phyloP scores from a whole-genome alignment of 2,113 vertebrate species.

The Upupa epops region DNA sequence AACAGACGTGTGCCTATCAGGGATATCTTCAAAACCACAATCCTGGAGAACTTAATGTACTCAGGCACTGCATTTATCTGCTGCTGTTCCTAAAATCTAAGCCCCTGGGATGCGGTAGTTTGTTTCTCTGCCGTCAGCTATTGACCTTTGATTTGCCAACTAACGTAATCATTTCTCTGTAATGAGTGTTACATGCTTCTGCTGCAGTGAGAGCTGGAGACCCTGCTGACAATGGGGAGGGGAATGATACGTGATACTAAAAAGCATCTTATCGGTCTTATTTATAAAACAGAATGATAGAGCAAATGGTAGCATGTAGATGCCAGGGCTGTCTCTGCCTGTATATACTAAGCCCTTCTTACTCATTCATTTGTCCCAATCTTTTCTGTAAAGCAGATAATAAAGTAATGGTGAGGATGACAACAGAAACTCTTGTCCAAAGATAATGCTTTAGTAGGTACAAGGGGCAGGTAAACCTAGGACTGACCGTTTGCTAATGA shows the following conservation, averaged over 20 bases:
- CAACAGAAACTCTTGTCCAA: not conserved
- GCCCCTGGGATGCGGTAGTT: not conserved
- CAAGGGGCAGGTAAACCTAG: not conserved
- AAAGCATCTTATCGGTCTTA: not conserved
- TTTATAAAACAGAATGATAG: not conserved
- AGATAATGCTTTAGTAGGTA: not conserved
- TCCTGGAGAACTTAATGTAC: not conserved
- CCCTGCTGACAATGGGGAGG: not conserved
- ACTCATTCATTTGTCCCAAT: not conserved
- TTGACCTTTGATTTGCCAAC: conserved; percentile 11
- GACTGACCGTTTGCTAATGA: not conserved
- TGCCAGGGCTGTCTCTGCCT: not conserved
- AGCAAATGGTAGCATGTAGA: not conserved
- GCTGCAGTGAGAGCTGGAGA: not conserved
- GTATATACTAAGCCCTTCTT: not conserved
- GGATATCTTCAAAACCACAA: not conserved
- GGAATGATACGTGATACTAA: not conserved
- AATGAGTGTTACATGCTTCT: not conserved
- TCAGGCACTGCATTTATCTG: not conserved
- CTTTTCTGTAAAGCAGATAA: not conserved
- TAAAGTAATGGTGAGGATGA: not conserved
- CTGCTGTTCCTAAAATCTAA: conserved; percentile 11
- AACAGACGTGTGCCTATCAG: not conserved
- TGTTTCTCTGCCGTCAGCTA: conserved; percentile 1
- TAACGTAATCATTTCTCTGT: not conserved